phyloP scores from a whole-genome alignment of 2,113 vertebrate genomes.

The Leucopsar rothschildi region DNA sequence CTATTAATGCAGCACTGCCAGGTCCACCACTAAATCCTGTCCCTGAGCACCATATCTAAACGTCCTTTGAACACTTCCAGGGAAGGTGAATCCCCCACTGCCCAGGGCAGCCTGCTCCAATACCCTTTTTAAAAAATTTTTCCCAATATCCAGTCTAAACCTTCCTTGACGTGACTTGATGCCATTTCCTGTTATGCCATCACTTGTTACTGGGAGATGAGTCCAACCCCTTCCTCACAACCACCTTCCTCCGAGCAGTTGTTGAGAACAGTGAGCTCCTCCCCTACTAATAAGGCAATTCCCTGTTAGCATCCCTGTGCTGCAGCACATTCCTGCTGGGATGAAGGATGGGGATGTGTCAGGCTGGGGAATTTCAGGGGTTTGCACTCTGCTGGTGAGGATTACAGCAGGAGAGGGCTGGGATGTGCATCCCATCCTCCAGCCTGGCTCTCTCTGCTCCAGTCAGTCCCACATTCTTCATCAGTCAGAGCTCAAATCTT shows the following conservation, averaged over 20 bases:
- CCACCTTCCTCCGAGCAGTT: not conserved
- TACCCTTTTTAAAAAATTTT: not conserved
- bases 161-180: not conserved
- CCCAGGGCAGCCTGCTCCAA: not conserved
- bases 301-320: not conserved
- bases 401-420: not conserved
- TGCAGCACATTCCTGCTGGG: not conserved
- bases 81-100: not conserved
- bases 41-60: no score
- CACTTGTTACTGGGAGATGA: not conserved
- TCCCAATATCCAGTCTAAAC: not conserved
- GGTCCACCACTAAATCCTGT: not conserved
- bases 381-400: not conserved
- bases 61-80: not conserved
- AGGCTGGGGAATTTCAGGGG: not conserved
- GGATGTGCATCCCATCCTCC: fast-evolving
- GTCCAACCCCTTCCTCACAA: not conserved
- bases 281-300: not conserved
- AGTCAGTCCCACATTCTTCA: not conserved
- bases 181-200: not conserved
- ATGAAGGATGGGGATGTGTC: not conserved
- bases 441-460: not conserved
- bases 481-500: not conserved
- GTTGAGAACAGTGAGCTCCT: not conserved
- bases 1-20: not conserved